Base-by-base conservation (phyloP, 53 echinoderm and acorn worm species). In the Stichopus horrens region DNA sequence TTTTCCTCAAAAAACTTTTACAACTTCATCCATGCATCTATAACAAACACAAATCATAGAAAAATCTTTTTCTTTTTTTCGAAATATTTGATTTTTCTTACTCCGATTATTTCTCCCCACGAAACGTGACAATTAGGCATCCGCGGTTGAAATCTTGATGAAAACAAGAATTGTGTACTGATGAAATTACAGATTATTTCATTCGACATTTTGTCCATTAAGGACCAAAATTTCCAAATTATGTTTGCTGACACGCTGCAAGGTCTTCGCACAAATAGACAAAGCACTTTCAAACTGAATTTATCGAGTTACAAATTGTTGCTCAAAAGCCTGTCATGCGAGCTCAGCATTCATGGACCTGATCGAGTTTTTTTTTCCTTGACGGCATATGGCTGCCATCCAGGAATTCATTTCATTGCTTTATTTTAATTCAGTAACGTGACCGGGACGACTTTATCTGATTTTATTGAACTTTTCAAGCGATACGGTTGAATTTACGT, bases 221-320 rank as follows among this genome's bases (percentile, higher is more conserved):
- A 58, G 81, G 56, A 81, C n/a, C 20, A 81, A 81, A 81, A 81
- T 81, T 81, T 56, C 22, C 56, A 81, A 56, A 81, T 81, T 56
- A 58, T 81, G 81, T 81, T 81, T 81, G 81, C 81, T 81, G 57
- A 81, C 81, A 81, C 81, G 81, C 56, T 81, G 81, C 81, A 57
- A 54, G 58, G 56, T 81, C 81, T 81, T 56, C 57, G 58, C 81
- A 58, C 81, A 81, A 81, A 81, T 23, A 81, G 81, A 81, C 81
- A 81, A 81, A 81, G 81, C 58, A 81, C 81, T 81, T 81, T 81
- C 56, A 21, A 57, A 57, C 23, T 21, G 81, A 58, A 55, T 81
- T 81, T 81, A 81, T 81, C 81, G 53, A 81, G 81, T 81, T 81
- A 81, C 81, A 81, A 81, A 81, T 81, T 81, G 81, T 81, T 81